These are phyloP conservation scores for Acanthurus leucopareius DNA, from an alignment of 2,797 vertebrate genomes.

Conservation along the genomic window DNA sequence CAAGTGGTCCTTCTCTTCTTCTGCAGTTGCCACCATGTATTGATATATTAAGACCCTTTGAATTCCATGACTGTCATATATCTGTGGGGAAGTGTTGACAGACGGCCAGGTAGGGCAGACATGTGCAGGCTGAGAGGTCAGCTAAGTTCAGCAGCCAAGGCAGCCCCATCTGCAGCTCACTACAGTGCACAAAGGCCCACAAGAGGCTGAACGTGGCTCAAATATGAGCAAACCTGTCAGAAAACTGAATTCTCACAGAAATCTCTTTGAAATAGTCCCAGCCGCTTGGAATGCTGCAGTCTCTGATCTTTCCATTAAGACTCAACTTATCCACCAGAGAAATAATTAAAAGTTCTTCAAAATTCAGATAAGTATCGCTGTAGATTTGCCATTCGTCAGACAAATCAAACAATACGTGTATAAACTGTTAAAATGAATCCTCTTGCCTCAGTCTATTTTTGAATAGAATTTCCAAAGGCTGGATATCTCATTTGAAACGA, in stretches of 20 bases:
- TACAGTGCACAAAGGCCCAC: conserved; percentile 12
- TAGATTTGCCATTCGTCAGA: not conserved
- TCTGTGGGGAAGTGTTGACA: conserved; percentile 52
- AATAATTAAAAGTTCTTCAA: not conserved
- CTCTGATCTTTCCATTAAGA: conserved; percentile 6
- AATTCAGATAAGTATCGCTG: not conserved
- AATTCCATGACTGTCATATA: conserved; percentile 25
- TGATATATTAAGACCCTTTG: conserved; percentile 26
- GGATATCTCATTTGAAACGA: conserved; percentile 51
- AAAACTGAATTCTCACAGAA: conserved; percentile 4
- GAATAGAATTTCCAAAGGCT: conserved; percentile 52
- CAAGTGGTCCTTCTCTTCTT: conserved; percentile 1
- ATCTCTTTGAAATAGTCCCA: conserved; percentile 26
- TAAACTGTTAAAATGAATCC: conserved; percentile 1
- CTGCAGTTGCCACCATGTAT: conserved; percentile 24
- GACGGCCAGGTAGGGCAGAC: conserved; percentile 38
- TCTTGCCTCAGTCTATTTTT: conserved; percentile 16
- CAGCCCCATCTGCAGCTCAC: conserved; percentile 18
- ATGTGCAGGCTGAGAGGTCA: conserved; percentile 40
- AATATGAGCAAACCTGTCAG: conserved; percentile 27
- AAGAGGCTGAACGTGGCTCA: conserved; percentile 6
- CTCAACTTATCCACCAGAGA: not conserved
- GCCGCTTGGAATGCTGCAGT: not conserved
- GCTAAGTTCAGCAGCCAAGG: conserved; percentile 39
- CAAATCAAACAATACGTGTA: not conserved